These are phyloP conservation scores for Drosophila suboccidentalis DNA, from an alignment of 2,888 invertebrate genomes.

Conservation along the genomic window DNA sequence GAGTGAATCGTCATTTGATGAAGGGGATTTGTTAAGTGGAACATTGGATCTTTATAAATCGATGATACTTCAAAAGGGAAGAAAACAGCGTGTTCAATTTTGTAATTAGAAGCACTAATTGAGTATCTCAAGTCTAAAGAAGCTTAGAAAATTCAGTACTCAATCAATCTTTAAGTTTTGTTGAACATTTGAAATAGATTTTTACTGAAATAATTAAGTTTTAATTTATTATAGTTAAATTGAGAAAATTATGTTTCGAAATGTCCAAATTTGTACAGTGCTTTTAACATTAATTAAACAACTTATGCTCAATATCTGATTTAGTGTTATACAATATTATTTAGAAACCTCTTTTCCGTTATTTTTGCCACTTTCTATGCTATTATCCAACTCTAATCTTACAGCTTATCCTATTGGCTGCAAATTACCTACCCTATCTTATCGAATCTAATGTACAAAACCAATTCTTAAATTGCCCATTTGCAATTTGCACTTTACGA, in stretches of 20 bases:
- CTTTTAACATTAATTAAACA: not conserved
- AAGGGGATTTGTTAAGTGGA: constrained; percentile 1
- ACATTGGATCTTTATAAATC: not conserved
- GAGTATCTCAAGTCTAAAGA: constrained; percentile 2
- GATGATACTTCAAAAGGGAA: not conserved
- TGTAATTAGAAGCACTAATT: constrained; percentile 5
- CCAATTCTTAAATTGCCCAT: constrained; percentile 33
- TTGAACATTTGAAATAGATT: too few relatives aligned
- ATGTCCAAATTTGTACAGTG: too few relatives aligned
- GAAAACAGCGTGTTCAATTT: not conserved
- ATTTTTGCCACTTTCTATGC: constrained; percentile 1
- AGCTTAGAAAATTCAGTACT: too few relatives aligned
- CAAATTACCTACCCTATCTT: constrained; percentile 28
- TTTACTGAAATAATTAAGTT: too few relatives aligned
- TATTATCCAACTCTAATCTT: constrained; percentile 11
- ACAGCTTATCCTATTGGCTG: constrained; percentile 18
- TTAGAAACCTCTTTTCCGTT: not conserved
- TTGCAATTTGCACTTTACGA: constrained; percentile 30
- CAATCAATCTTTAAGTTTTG: too few relatives aligned
- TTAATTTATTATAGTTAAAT: too few relatives aligned
- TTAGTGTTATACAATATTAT: not conserved
- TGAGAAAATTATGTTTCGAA: too few relatives aligned
- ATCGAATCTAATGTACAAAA: constrained; percentile 23
- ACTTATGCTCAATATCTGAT: not conserved
- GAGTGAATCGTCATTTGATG: not conserved